Evolutionary conservation across 2,113 vertebrate genomes (phyloP).

Genomic region (Lagopus muta): DNA sequence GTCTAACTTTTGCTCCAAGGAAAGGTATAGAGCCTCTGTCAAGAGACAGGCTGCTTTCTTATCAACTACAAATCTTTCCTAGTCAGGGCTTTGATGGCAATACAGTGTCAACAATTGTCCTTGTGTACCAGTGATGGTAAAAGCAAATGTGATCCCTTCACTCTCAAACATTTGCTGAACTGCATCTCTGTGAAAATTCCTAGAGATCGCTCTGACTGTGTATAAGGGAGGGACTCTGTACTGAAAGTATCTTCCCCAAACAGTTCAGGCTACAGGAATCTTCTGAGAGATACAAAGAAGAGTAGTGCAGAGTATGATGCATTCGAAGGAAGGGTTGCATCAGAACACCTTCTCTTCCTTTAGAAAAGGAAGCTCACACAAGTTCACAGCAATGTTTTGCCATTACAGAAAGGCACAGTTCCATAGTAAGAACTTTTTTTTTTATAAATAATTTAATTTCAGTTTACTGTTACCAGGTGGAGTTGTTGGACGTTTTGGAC

Average conservation of each 20-base stretch:
- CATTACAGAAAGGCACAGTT: not conserved
- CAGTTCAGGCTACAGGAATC: not conserved
- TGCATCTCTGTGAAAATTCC: not conserved
- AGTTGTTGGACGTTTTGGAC: conserved; percentile 30
- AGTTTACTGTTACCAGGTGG: not conserved
- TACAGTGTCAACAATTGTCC: not conserved
- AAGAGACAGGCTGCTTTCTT: not conserved
- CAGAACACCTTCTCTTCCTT: not conserved
- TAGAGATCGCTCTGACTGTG: accelerated
- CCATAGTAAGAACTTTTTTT: not conserved
- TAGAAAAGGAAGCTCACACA: not conserved
- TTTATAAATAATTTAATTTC: not conserved
- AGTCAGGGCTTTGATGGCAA: not conserved
- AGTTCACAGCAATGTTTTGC: not conserved
- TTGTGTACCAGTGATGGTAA: not conserved
- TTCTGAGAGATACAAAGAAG: not conserved
- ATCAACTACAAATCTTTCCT: not conserved
- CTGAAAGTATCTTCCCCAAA: not conserved
- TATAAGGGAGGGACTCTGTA: not conserved
- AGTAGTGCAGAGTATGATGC: not conserved
- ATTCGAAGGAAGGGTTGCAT: not conserved
- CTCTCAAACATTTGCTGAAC: not conserved
- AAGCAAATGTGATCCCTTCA: not conserved
- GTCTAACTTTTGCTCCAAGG: not conserved
- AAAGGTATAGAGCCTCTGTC: not conserved